phyloP scores from a whole-genome alignment of 2,797 vertebrate species.

The Delichon dasypus region DNA sequence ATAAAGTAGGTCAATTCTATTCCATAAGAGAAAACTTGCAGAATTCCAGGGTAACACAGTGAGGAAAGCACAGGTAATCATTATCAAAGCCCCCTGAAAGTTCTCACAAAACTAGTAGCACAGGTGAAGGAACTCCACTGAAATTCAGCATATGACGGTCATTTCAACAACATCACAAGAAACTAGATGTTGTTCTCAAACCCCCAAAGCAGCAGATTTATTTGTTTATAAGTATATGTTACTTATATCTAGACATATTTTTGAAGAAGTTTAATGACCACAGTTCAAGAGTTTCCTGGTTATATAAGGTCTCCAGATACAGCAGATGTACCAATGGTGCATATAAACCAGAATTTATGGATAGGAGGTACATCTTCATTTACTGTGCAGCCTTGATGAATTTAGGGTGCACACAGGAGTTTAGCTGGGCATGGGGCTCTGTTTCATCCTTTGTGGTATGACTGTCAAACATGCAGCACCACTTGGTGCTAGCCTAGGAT shows the following conservation, averaged over 20 bases:
- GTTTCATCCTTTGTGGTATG: background rate
- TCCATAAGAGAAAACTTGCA: background rate
- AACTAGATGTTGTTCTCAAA: background rate
- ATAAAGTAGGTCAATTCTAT: background rate
- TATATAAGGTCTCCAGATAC: background rate
- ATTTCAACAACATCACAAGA: background rate
- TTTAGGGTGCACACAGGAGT: background rate
- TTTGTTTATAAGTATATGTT: background rate
- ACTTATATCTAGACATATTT: background rate
- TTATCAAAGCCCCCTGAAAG: background rate
- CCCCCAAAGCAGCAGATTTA: background rate
- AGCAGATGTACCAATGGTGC: background rate
- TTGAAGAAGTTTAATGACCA: background rate
- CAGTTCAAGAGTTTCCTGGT: background rate
- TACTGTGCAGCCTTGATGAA: background rate
- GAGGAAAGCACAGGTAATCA: background rate
- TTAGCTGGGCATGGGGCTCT: background rate
- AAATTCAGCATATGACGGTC: background rate
- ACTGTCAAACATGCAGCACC: background rate
- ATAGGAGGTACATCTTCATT: background rate
- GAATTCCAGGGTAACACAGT: background rate
- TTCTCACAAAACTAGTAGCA: background rate
- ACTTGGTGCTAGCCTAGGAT: background rate
- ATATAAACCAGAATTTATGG: background rate
- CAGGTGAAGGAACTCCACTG: background rate